A percentile compares a stretch with the other conserved stretches of the same genome.
Evolutionary conservation across 2,888 invertebrate species (phyloP).

Genomic region (Resseliella maxima): DNA sequence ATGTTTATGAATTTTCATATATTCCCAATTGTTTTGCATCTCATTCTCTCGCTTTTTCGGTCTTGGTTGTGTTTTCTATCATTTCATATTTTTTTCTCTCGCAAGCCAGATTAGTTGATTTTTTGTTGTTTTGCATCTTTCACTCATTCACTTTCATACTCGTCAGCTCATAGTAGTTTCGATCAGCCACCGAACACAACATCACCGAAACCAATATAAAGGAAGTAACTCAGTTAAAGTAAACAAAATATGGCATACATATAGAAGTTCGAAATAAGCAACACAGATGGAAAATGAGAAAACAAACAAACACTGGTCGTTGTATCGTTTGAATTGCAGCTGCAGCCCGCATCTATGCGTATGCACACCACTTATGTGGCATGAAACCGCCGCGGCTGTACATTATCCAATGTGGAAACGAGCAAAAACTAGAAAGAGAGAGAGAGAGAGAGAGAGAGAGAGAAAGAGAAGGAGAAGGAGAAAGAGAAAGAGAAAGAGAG

Average conservation of each 20-base stretch:
- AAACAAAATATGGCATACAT: conserved; percentile 40
- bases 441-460: neutral
- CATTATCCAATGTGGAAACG: neutral
- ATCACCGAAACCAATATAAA: neutral
- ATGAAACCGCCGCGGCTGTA: conserved; percentile 39
- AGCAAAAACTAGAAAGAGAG: neutral
- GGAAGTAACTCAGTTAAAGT: conserved; percentile 51
- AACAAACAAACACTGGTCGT: conserved; percentile 23
- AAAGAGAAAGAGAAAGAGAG: neutral
- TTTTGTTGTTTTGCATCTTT: neutral
- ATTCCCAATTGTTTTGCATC: neutral
- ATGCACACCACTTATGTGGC: conserved; percentile 5
- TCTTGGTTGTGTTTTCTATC: no score
- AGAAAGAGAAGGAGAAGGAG: neutral
- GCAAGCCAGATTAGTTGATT: no score
- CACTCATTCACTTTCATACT: neutral
- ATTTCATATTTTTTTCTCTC: no score
- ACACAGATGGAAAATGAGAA: conserved; percentile 44
- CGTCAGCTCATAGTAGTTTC: neutral
- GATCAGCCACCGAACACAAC: neutral
- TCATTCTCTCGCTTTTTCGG: neutral
- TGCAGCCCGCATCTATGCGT: conserved; percentile 47
- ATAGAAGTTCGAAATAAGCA: conserved; percentile 27
- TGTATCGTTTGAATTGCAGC: conserved; percentile 33
- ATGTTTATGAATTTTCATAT: conserved; percentile 20